Conservation (phyloP, 2,797 vertebrate genomes). For the Aphelocoma californica region DNA sequence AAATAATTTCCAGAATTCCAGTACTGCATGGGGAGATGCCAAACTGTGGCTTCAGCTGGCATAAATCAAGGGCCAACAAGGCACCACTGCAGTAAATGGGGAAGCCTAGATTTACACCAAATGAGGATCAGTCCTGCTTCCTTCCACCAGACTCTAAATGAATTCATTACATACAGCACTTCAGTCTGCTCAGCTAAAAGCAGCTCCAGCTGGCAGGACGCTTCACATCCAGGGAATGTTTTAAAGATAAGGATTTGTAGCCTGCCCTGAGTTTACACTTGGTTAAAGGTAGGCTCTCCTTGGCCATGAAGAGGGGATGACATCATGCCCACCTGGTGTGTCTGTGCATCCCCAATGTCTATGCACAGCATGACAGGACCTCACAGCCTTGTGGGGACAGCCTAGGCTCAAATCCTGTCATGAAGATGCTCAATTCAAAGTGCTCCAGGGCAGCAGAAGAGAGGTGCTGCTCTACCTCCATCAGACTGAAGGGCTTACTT, state of each 20-base stretch:
- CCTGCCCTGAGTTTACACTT: not conserved
- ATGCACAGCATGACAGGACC: not conserved
- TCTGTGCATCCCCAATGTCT: not conserved
- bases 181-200: conserved; percentile 51
- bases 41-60: not conserved
- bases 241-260: conserved; percentile 56
- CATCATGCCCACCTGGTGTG: not conserved
- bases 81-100: not conserved
- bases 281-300: not conserved
- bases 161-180: conserved; percentile 53
- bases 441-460: not conserved
- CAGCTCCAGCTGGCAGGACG: conserved; percentile 49
- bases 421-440: not conserved
- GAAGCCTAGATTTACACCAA: not conserved
- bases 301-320: not conserved
- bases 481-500: not conserved
- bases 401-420: not conserved
- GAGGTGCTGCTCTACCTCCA: not conserved
- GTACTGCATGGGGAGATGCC: not conserved
- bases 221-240: conserved; percentile 43
- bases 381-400: not conserved
- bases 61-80: conserved; percentile 31
- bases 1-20: not conserved
- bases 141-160: conserved; percentile 39
- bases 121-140: conserved; percentile 16